Base-by-base conservation (phyloP, 2,888 invertebrate genomes). In the Yponomeuta evonymella region DNA sequence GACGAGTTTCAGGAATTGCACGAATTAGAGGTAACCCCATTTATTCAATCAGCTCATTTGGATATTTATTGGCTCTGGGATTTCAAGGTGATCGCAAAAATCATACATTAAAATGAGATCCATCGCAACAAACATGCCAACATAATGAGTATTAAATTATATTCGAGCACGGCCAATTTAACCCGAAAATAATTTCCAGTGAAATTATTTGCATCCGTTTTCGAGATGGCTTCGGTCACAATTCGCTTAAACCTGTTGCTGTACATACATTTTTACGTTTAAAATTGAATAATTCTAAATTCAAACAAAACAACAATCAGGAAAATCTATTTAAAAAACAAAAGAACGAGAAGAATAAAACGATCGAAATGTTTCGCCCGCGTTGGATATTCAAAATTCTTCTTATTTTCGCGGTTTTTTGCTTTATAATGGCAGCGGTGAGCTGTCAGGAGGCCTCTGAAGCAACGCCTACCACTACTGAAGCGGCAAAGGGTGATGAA, bases 361-460 rank as follows among this genome's bases (percentile, higher is more conserved):
- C 51, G 2, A 12, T 51, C 10, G 12, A 51, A 58, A 58, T 58
- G 51, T 15, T 68, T 12, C 51, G 29, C 51, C 48, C 30, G 29
- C 68, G 68, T 68, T 68, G 30, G 10, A 51, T 68, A 51, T 48
- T 68, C 29, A 68, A 68, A 48, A 29, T 43, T 1, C 29, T 65
- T 33, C 36, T 69, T 3, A 30, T 67, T 29, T 48, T 85, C n/a
- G 65, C 84, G 0, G 78, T 79, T 1, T 69, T 85, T 33, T 70
- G 76, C 11, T 74, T 76, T 63, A 48, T 84, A 6, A 72, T 86
- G 70, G 73, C 82, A 23, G 81, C 84, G 9, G 77, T 76, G 5
- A 74, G 76, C 12, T 84, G 87, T 71, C 85, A 91, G 78, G 90
- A 90, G 64, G 83, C 80, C 1, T 74, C 73, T 6, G 74, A 87